Conservation (phyloP, 2,113 vertebrate species). For the Sinocyclocheilus grahami region DNA sequence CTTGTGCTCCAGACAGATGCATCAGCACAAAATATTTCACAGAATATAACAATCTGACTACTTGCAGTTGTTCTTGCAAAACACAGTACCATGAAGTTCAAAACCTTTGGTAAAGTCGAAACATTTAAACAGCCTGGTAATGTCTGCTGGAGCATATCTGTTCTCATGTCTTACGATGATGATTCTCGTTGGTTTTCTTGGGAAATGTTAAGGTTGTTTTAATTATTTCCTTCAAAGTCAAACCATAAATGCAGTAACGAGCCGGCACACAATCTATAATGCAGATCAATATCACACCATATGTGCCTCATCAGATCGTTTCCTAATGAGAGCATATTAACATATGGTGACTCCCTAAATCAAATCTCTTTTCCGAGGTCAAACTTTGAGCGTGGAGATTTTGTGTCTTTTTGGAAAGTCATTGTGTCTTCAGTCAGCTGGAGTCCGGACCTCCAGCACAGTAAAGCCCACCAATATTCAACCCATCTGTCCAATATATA, state of each 20-base stretch:
- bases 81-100: neutral
- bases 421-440: neutral
- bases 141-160: neutral
- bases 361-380: neutral
- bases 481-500: conserved; percentile 9
- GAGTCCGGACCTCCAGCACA: neutral
- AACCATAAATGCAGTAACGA: neutral
- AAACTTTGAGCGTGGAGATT: neutral
- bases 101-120: neutral
- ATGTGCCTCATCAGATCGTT: neutral
- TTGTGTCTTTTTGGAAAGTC: neutral
- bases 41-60: neutral
- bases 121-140: neutral
- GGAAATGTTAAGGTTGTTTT: neutral
- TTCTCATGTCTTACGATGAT: neutral
- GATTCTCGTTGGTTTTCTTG: neutral
- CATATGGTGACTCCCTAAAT: neutral
- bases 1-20: neutral
- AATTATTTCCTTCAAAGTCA: conserved; percentile 1
- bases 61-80: neutral
- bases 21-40: neutral
- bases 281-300: neutral
- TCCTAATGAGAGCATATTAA: neutral
- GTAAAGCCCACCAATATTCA: neutral
- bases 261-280: neutral